phyloP scores from a whole-genome alignment of 2,797 vertebrate species.

The Halcyon leucocephala region DNA sequence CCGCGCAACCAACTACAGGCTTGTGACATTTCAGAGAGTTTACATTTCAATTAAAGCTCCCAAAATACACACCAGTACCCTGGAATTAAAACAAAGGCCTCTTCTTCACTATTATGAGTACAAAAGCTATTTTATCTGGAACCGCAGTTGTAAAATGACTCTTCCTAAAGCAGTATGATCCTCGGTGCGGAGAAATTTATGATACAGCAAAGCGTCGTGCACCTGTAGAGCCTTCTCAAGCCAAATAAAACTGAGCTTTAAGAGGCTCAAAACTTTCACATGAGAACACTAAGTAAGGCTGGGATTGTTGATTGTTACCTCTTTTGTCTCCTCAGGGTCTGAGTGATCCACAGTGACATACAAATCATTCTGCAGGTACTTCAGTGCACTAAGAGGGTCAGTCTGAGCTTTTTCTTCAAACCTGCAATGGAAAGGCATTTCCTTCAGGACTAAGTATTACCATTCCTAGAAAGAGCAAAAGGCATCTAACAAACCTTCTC shows the following conservation, averaged over 20 bases:
- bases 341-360: slow-evolving; percentile 98
- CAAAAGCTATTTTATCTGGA: slow-evolving; percentile 48
- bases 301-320: slow-evolving; percentile 79
- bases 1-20: not conserved
- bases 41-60: slow-evolving; percentile 59
- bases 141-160: not conserved
- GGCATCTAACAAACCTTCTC: not conserved
- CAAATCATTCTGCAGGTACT: slow-evolving; percentile 97
- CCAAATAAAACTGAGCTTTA: not conserved
- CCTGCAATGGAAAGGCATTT: slow-evolving; percentile 71
- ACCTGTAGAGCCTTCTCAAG: not conserved
- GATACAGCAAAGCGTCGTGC: not conserved
- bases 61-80: slow-evolving; percentile 28
- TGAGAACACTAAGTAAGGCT: not conserved
- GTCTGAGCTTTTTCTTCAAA: slow-evolving; percentile 98
- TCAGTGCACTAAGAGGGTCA: slow-evolving; percentile 94
- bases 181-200: not conserved
- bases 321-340: slow-evolving; percentile 96
- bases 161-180: not conserved
- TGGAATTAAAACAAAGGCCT: slow-evolving; percentile 52
- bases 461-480: not conserved
- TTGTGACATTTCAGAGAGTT: slow-evolving; percentile 55
- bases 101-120: not conserved
- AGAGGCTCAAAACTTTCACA: not conserved
- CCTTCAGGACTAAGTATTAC: not conserved